Evolutionary conservation across 2,888 invertebrate genomes (phyloP), one percentile per base, ranked within the genome.

Genomic region (Mylabris sibirica): DNA sequence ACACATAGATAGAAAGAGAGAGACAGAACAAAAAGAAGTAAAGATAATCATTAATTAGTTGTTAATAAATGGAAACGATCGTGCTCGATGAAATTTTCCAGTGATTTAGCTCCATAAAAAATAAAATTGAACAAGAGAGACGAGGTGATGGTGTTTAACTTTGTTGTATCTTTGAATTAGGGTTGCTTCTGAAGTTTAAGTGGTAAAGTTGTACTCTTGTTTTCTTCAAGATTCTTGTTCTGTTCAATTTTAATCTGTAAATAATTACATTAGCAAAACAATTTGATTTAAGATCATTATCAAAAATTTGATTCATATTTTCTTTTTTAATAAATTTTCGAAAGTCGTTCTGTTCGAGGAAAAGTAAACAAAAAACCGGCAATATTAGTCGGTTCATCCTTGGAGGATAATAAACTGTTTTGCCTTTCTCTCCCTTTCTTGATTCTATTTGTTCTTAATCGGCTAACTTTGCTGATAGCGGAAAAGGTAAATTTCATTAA

Each of bases 1-100:
- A 30, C n/a, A n/a, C n/a, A n/a, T n/a, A n/a, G n/a, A n/a, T n/a
- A n/a, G 8, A 30, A 30, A 30, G 30, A 30, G 5, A 3, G 30
- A 30, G 4, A 6, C 8, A 41, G 41, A 14, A 14, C 14, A 41
- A 41, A 41, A 41, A 35, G 35, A 8, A 14, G n/a, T 17, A 20
- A 17, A 49, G 49, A 49, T 49, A 49, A 49, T 49, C 49, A 49
- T 49, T 49, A 49, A 49, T 49, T 20, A 8, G 17, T 49, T 20
- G 20, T 17, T 20, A 6, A 49, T 49, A 49, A 49, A 49, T 49
- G 17, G 17, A 49, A 49, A 9, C 20, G 49, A 49, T 49, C 49
- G 49, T 49, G 49, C 49, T 20, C 20, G 49, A 20, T 49, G 49
- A 49, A 49, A 49, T 49, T 49, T 49, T 49, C 17, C 49, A 49